Percentiles rank a stretch among this genome's conserved stretches.
Conservation (phyloP, 2,113 vertebrate species). For the Zosterops borbonicus region DNA sequence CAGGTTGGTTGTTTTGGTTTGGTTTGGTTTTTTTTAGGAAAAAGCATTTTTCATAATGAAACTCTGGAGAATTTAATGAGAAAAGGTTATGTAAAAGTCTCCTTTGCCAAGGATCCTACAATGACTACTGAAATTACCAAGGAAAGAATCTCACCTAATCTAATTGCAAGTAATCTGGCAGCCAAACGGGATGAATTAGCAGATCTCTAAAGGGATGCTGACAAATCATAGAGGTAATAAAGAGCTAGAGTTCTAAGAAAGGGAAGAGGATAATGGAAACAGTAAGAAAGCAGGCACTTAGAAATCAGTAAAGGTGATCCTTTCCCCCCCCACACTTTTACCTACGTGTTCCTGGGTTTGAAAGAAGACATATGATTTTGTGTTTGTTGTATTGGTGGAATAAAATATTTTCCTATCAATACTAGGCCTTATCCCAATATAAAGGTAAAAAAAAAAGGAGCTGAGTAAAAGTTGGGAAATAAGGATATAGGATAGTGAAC, state of each 20-base stretch:
- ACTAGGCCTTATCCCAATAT: neutral
- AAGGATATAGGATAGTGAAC: neutral
- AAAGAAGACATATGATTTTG: neutral
- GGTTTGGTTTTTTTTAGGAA: neutral
- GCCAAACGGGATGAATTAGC: constrained; percentile 13
- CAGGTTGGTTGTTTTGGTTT: neutral
- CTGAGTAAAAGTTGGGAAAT: neutral
- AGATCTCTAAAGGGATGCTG: constrained; percentile 12
- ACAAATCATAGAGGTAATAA: neutral
- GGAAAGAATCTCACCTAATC: neutral
- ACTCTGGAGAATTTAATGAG: neutral
- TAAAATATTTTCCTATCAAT: neutral
- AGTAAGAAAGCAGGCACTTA: neutral
- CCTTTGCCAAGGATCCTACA: neutral
- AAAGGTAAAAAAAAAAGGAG: neutral
- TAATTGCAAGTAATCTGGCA: constrained; percentile 1
- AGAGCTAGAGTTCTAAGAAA: neutral
- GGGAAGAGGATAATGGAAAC: neutral
- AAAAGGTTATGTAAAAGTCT: neutral
- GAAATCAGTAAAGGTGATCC: neutral
- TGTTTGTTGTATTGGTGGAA: neutral
- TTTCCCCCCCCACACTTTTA: neutral
- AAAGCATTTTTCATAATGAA: neutral
- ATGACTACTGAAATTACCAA: neutral
- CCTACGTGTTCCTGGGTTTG: neutral